Evolutionary conservation across 2,888 invertebrate genomes (phyloP).

Genomic region (Lumbricus terrestris): DNA sequence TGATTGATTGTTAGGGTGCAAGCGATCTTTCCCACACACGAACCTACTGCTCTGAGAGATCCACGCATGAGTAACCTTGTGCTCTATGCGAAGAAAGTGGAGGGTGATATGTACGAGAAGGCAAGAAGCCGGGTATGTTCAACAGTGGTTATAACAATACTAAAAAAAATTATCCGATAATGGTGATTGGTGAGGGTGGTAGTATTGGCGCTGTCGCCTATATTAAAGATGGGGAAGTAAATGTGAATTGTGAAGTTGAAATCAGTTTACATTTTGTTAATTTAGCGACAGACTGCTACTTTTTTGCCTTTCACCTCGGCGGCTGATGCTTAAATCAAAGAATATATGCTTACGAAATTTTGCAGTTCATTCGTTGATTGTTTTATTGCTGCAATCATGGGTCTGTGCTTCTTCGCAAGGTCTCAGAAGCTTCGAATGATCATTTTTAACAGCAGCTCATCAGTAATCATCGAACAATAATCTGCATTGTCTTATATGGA

Average conservation of each 20-base stretch:
- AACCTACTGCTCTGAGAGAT: conserved; percentile 92
- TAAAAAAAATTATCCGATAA: not conserved
- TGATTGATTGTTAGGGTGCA: conserved; percentile 72
- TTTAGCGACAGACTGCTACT: not conserved
- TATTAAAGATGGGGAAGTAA: not conserved
- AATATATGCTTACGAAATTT: not conserved
- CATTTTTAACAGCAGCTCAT: not conserved
- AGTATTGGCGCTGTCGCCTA: not conserved
- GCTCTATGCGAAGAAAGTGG: conserved; percentile 95
- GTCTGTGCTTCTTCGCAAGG: not conserved
- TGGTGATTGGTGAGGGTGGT: not conserved
- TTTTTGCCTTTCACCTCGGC: not conserved
- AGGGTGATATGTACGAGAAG: conserved; percentile 99
- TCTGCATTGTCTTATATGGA: not conserved
- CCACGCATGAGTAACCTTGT: conserved; percentile 96
- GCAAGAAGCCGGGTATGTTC: conserved; percentile 78
- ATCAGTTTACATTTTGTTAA: not conserved
- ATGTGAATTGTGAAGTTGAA: not conserved
- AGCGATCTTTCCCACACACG: conserved; percentile 97
- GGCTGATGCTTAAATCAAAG: not conserved
- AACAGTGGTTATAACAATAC: not conserved
- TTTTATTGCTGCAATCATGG: not conserved
- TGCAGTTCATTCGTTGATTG: not conserved
- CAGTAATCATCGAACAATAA: not conserved
- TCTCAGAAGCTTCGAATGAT: not conserved